Base-by-base conservation (phyloP, 2,797 vertebrate genomes). In the Potorous gilbertii region DNA sequence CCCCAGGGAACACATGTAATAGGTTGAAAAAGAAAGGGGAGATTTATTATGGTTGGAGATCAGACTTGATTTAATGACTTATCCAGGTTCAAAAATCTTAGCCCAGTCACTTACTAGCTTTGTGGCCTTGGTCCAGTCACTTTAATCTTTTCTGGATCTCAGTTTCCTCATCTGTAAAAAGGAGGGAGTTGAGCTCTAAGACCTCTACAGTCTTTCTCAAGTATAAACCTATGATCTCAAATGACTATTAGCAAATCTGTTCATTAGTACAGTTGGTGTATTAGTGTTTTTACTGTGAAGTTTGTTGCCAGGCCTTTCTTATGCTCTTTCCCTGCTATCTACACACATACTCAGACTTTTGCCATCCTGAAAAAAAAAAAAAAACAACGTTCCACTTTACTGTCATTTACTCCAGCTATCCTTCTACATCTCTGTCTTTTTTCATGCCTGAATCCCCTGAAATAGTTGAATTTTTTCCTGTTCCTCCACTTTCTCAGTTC, bases 231-330 rank as follows among this genome's bases (percentile, higher is more conserved):
- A 11, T 50, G 40, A 87, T 50, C 21, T 50, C 40, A 87, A 74
- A 93, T 12, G 91, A 54, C 28, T 92, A 66, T 29, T 40, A 93
- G 34, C 3, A 91, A 57, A 92, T 92, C 94, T 74, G 93, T 87
- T 90, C 56, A 92, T 92, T 92, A 54, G 29, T 3, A 31, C 50
- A 24, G 4, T 46, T 8, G 55, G 10, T 87, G 40, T 81, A 21
- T 81, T 56, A 31, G 27, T 87, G 31, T 91, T 66, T 93, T 95
- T 90, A 89, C 54, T 5, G 29, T 46, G 2, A 93, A 81, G 40
- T 81, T 46, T 81, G 40, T 50, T 50, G 4, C 3, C 9, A 81
- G 21, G 40, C 2, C 74, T 87, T 87, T 87, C 21, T 27, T 87
- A 46, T 87, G 21, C 24, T 87, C 40, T 40, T 87, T 87, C 0